Evolutionary conservation across 2,888 invertebrate species (phyloP), one percentile per base, ranked within the genome.

Genomic region (Polydrusus pterygomalis): DNA sequence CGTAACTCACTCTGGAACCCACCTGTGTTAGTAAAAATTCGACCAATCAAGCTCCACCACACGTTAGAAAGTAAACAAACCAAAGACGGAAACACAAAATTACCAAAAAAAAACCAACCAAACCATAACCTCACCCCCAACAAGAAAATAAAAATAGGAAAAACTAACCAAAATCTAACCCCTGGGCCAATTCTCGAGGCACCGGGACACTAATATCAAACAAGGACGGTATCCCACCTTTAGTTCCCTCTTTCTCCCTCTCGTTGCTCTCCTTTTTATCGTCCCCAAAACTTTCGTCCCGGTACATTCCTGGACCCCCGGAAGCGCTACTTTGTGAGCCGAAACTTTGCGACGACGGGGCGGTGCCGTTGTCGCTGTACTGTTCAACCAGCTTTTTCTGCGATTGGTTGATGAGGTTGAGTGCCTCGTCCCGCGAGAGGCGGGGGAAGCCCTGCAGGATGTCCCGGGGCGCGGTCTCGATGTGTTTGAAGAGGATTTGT

Each of bases 391-490:
- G 83, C 76, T 87, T 87, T 58, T 87, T 88, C 81, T 91, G 90
- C 0, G 90, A 88, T 38, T 88, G 86, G 54, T 88, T 88, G 79
- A 91, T 88, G 84, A 89, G 87, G 56, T 83, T 85, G 80, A 90
- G 86, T 0, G 95, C 95, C 78, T 93, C 93, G 82, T 96, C 95
- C 75, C 95, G 90, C 81, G 93, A 94, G 78, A 96, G 89, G 74
- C 96, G 90, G 54, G 96, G 96, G 82, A 96, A 96, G 85, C 95
- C 95, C n/a, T 96, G 96, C 70, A 96, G 89, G 82, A 96, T 96
- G 88, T 96, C 96, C 87, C 96, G 95, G 0, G 96, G 96, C 0
- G 96, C 96, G 0, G 96, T 95, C 88, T 96, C 96, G 85, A 96
- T 93, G 86, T 96, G 96, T 89, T 92, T 89, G 77, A 89, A 86